Evolutionary conservation across 1,140 invertebrate species (phyloP).

Genomic region (Armadillidium nasatum): DNA sequence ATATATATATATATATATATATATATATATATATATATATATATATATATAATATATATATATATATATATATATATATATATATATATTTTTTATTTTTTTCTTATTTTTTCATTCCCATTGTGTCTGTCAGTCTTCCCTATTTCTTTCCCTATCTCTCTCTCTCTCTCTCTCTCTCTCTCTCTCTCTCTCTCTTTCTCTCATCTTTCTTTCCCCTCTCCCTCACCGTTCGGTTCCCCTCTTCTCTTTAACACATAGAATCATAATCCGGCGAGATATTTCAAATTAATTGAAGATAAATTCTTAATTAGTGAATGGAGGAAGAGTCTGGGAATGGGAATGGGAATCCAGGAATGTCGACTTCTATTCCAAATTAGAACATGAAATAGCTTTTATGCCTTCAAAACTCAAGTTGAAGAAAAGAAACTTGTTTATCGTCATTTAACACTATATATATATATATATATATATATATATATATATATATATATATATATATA

Average conservation of each 20-base stretch:
- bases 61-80: no score
- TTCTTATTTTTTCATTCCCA: no score
- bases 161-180: slow-evolving; percentile 14
- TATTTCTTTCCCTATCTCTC: background rate
- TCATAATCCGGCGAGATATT: slow-evolving; percentile 6
- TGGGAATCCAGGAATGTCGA: background rate
- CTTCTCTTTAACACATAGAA: background rate
- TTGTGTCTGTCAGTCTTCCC: background rate
- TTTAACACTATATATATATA: background rate
- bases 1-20: no score
- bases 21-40: no score
- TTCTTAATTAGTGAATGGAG: background rate
- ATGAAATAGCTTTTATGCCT: background rate
- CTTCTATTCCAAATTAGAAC: slow-evolving; percentile 2
- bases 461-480: slow-evolving; percentile 14
- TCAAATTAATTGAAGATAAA: slow-evolving; percentile 14
- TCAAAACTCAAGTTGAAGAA: background rate
- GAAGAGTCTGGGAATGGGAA: background rate
- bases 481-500: slow-evolving; percentile 15
- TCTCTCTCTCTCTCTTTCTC: background rate
- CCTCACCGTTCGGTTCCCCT: background rate
- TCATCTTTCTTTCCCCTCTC: background rate
- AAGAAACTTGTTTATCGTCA: slow-evolving; percentile 5
- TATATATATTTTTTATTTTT: no score
- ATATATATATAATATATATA: no score